Conservation (phyloP, 2,113 vertebrate genomes). For the Cranoglanis bouderius region DNA sequence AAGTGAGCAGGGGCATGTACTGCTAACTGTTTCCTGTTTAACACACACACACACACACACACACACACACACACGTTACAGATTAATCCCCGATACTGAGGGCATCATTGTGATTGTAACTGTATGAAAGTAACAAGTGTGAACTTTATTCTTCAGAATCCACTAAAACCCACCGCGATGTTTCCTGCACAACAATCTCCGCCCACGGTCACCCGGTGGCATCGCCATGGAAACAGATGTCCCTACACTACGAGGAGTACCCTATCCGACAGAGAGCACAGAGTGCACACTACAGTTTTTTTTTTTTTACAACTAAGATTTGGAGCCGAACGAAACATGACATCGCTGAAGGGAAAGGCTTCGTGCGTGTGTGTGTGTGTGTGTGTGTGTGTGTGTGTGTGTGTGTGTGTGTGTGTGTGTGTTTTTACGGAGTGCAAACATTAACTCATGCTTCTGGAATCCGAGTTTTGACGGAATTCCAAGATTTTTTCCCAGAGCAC, state of each 20-base stretch:
- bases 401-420: not conserved
- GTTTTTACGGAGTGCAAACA: not conserved
- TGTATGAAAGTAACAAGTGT: not conserved
- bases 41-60: not conserved
- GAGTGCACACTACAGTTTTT: not conserved
- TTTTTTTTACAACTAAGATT: too few relatives aligned
- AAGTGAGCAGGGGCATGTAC: not conserved
- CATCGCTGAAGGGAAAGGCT: not conserved
- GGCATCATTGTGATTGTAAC: not conserved
- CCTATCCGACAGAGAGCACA: not conserved
- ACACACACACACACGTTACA: not conserved
- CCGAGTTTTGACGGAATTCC: not conserved
- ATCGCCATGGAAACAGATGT: not conserved
- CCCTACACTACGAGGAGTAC: too few relatives aligned
- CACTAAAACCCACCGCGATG: not conserved
- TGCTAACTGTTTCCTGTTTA: not conserved
- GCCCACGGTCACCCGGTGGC: not conserved
- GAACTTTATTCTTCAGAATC: not conserved
- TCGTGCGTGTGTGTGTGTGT: slow-evolving; percentile 2
- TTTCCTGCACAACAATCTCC: not conserved
- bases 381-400: not conserved
- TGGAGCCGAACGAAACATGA: not conserved
- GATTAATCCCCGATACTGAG: not conserved
- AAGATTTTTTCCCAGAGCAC: not conserved
- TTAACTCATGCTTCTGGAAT: slow-evolving; percentile 6